phyloP scores from a whole-genome alignment of 2,888 invertebrate species.

The Habrosyne pyritoides region DNA sequence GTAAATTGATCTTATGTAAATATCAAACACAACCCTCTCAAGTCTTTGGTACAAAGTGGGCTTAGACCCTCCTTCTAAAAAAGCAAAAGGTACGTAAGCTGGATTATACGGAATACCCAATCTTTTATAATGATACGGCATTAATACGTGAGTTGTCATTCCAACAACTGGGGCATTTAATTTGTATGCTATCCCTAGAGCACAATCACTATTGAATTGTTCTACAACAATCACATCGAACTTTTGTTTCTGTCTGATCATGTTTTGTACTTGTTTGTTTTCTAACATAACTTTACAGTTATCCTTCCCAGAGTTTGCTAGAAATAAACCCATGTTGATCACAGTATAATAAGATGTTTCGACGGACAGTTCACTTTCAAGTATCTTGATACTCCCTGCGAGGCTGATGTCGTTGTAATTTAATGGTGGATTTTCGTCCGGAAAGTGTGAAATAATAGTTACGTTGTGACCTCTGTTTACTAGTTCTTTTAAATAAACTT shows the following conservation, averaged over 20 bases:
- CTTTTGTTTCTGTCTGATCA: constrained; percentile 70
- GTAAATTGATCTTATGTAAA: constrained; percentile 51
- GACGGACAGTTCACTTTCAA: constrained; percentile 49
- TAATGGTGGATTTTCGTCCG: constrained; percentile 66
- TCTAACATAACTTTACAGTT: constrained; percentile 65
- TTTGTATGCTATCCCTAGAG: constrained; percentile 85
- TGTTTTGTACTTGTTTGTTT: constrained; percentile 58
- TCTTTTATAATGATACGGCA: constrained; percentile 85
- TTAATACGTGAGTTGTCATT: constrained; percentile 82
- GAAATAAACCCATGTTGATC: constrained; percentile 32
- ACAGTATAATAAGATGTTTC: constrained; percentile 48
- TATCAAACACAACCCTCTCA: constrained; percentile 61
- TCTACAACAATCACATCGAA: constrained; percentile 88
- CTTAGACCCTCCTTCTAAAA: constrained; percentile 73
- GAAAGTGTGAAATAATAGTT: constrained; percentile 87
- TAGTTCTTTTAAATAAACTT: constrained; percentile 83
- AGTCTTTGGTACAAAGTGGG: constrained; percentile 65
- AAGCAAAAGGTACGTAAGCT: constrained; percentile 81
- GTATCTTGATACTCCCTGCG: constrained; percentile 44
- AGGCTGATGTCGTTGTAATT: constrained; percentile 86
- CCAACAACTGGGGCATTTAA: constrained; percentile 85
- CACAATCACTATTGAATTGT: constrained; percentile 89
- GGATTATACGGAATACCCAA: constrained; percentile 84
- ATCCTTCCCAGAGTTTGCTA: constrained; percentile 46
- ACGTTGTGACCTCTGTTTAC: constrained; percentile 86